Base-by-base conservation (phyloP, 2,888 invertebrate species). In the Yponomeuta evonymella region DNA sequence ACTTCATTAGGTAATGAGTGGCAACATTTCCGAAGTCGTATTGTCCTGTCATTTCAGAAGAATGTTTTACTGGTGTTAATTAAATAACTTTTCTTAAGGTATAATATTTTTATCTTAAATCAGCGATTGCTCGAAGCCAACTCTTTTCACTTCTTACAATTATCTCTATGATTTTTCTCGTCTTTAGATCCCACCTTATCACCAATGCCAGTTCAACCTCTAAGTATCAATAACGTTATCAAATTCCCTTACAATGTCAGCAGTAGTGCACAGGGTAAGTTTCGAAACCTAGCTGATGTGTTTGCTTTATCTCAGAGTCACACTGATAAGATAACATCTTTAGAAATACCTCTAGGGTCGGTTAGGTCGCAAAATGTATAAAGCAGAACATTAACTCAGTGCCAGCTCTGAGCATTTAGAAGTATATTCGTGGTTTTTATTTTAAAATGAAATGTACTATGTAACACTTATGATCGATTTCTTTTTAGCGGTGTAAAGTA, bases 271-370 rank as follows among this genome's bases (percentile, higher is more conserved):
- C 51, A 15, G 51, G 15, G 15, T 29, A 43, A n/a, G 51, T 68
- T 68, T 51, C 29, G 68, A 51, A 58, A 68, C 30, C 51, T 30
- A 68, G 58, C 51, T 68, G 68, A 51, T 51, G 68, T 68, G 68
- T 68, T 11, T 23, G 43, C 71, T 69, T 71, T 71, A 71, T 71
- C 71, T 69, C 30, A 58, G 65, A 69, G 71, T 70, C 67, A 66
- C 69, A 51, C 69, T 69, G 71, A 71, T 71, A 71, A 71, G 71
- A 71, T 71, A 65, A 71, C 71, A 71, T 71, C 71, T 51, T 66
- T 66, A 69, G 67, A 66, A 64, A 71, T 71, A 69, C 69, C 71
- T 48, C 10, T 66, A 66, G 69, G 71, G 71, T 71, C 69, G 69
- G 12, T 12, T 51, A 51, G 51, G 51, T 51, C 51, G 51, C 51